Conservation (phyloP, 1,140 invertebrate genomes). For the Sesamia nonagrioides region DNA sequence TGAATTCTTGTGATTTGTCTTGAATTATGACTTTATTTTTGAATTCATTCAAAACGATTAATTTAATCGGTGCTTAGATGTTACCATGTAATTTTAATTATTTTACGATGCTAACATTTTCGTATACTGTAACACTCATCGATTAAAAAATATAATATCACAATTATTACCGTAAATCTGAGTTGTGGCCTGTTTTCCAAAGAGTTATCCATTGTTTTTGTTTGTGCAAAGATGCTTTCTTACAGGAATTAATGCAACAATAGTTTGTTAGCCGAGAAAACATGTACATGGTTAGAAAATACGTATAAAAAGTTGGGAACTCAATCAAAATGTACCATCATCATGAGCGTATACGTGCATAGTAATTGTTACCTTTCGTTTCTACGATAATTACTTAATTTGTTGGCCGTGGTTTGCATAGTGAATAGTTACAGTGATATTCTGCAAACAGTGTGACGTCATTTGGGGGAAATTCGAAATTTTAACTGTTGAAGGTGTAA, state of each 20-base stretch:
- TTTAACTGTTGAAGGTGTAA: background rate
- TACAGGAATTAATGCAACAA: slow-evolving; percentile 55
- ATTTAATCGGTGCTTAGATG: background rate
- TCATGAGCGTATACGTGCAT: slow-evolving; percentile 60
- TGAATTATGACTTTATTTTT: slow-evolving; percentile 26
- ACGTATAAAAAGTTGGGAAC: slow-evolving; percentile 65
- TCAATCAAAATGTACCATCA: slow-evolving; percentile 46
- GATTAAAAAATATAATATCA: slow-evolving; percentile 3
- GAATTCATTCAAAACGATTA: slow-evolving; percentile 10
- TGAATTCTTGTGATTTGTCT: slow-evolving; percentile 43
- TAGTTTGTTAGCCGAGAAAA: slow-evolving; percentile 50
- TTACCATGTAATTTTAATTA: background rate
- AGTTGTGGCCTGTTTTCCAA: slow-evolving; percentile 56
- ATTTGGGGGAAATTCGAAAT: slow-evolving; percentile 25
- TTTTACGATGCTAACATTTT: slow-evolving; percentile 1
- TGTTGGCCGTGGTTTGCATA: slow-evolving; percentile 64
- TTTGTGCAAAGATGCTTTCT: slow-evolving; percentile 48
- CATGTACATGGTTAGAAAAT: slow-evolving; percentile 62
- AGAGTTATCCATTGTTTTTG: slow-evolving; percentile 38
- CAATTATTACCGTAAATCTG: slow-evolving; percentile 9
- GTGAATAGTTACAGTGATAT: slow-evolving; percentile 40
- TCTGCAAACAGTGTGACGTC: slow-evolving; percentile 36
- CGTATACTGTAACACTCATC: slow-evolving; percentile 23
- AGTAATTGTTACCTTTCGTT: slow-evolving; percentile 70
- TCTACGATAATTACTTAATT: slow-evolving; percentile 64